These are phyloP conservation scores for Phenganax subtilis DNA, from an alignment of 92 coral and sea anemone genomes.

Conservation along the genomic window DNA sequence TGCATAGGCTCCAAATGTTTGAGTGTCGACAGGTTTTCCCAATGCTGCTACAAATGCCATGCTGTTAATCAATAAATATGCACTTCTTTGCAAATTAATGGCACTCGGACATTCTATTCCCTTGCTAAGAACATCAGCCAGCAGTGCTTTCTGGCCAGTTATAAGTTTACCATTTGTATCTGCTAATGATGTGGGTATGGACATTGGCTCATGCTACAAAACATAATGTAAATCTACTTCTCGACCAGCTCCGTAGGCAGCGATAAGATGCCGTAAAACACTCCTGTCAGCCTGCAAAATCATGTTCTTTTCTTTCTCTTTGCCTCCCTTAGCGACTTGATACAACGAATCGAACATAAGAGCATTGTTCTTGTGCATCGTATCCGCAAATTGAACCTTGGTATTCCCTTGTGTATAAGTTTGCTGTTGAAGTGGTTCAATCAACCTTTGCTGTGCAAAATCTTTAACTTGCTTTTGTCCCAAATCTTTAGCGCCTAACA, in stretches of 20 bases:
- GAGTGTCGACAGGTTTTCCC: constrained; percentile 44
- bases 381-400: constrained; percentile 5
- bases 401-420: not conserved
- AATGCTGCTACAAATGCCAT: constrained; percentile 49
- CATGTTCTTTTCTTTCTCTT: constrained; percentile 46
- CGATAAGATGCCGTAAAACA: constrained; percentile 43
- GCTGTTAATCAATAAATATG: constrained; percentile 49
- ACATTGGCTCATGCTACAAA: constrained; percentile 44
- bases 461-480: constrained; percentile 54
- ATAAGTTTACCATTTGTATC: constrained; percentile 53
- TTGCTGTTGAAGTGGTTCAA: not conserved
- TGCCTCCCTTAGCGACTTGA: constrained; percentile 24
- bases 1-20: constrained; percentile 56
- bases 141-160: constrained; percentile 56
- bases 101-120: constrained; percentile 45
- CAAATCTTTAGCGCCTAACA: constrained; percentile 46
- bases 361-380: not conserved
- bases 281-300: constrained; percentile 51
- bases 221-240: constrained; percentile 14
- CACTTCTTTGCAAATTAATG: constrained; percentile 34
- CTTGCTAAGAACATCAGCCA: constrained; percentile 50
- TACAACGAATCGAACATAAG: too few species aligned
- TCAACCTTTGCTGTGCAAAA: constrained; percentile 55
- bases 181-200: constrained; percentile 51
- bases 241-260: constrained; percentile 59